Conservation (phyloP, 23 tunicate genomes). For the Ascidia mentula region DNA sequence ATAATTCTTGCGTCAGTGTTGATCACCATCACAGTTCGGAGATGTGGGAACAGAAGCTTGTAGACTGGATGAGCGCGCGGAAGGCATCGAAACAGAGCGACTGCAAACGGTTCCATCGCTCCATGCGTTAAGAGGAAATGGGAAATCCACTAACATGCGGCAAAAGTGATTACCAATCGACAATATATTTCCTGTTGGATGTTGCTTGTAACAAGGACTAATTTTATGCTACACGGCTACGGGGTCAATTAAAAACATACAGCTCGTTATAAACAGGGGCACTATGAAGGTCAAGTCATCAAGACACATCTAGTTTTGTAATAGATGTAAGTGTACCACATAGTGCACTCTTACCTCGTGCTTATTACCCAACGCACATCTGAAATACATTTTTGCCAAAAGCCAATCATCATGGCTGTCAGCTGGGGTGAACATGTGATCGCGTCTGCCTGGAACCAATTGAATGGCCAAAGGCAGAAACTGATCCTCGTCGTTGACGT, state of each 20-base stretch:
- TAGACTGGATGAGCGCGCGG: slow-evolving; percentile 76
- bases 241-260: too few relatives aligned
- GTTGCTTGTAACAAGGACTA: too few relatives aligned
- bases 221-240: too few relatives aligned
- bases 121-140: slow-evolving; percentile 58
- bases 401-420: slow-evolving; percentile 46
- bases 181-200: too few relatives aligned
- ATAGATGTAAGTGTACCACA: too few relatives aligned
- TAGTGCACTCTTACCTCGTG: slow-evolving; percentile 71
- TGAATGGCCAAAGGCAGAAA: slow-evolving; percentile 59
- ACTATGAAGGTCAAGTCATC: too few relatives aligned
- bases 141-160: slow-evolving; percentile 77
- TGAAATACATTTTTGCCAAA: slow-evolving; percentile 62
- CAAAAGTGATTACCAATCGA: too few relatives aligned
- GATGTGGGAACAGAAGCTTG: slow-evolving; percentile 75
- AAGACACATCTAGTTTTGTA: too few relatives aligned
- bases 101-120: slow-evolving; percentile 66
- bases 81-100: slow-evolving; percentile 60
- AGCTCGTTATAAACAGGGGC: too few relatives aligned
- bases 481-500: slow-evolving; percentile 6
- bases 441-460: slow-evolving; percentile 27
- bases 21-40: slow-evolving; percentile 57
- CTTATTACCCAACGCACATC: background rate
- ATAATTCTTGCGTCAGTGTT: slow-evolving; percentile 40
- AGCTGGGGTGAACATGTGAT: slow-evolving; percentile 37